phyloP scores from a whole-genome alignment of 2,113 vertebrate genomes.

The Sinocyclocheilus grahami region DNA sequence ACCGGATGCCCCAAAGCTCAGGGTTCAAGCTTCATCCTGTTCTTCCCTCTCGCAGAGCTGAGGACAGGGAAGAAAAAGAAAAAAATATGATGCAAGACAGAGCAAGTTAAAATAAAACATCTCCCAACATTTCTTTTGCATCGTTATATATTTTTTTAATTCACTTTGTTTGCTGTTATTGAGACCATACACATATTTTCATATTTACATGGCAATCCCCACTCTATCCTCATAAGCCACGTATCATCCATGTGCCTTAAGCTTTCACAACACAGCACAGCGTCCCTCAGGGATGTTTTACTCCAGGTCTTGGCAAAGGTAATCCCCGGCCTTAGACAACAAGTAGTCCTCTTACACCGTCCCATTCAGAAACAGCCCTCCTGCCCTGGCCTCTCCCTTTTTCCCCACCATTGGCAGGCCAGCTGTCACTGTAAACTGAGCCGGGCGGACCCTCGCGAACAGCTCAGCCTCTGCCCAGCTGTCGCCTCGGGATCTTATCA shows the following conservation, averaged over 20 bases:
- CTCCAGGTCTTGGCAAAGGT: constrained; percentile 7
- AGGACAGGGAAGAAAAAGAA: not conserved
- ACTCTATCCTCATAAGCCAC: constrained; percentile 3
- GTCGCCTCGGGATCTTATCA: constrained; percentile 53
- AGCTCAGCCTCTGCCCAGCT: constrained; percentile 38
- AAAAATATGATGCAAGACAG: not conserved
- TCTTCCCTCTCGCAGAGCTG: constrained; percentile 12
- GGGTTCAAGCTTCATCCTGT: constrained; percentile 37
- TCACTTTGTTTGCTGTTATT: not conserved
- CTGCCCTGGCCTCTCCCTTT: constrained; percentile 2
- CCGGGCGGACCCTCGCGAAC: constrained; percentile 42
- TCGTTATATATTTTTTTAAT: not conserved
- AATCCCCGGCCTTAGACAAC: constrained; percentile 46
- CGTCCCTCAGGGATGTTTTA: constrained; percentile 25
- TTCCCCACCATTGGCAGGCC: constrained; percentile 24
- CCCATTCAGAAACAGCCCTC: constrained; percentile 35
- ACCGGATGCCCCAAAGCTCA: constrained; percentile 54
- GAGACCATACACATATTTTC: not conserved
- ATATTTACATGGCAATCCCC: constrained; percentile 30
- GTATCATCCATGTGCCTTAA: constrained; percentile 11
- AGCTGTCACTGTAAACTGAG: constrained; percentile 54
- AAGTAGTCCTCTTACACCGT: constrained; percentile 33
- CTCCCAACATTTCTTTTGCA: not conserved
- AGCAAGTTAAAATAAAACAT: not conserved
- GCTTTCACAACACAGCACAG: constrained; percentile 8